A percentile compares a stretch with the other conserved stretches of the same genome.
Evolutionary conservation across 2,113 vertebrate species (phyloP).

Genomic region (Ascaphus truei): DNA sequence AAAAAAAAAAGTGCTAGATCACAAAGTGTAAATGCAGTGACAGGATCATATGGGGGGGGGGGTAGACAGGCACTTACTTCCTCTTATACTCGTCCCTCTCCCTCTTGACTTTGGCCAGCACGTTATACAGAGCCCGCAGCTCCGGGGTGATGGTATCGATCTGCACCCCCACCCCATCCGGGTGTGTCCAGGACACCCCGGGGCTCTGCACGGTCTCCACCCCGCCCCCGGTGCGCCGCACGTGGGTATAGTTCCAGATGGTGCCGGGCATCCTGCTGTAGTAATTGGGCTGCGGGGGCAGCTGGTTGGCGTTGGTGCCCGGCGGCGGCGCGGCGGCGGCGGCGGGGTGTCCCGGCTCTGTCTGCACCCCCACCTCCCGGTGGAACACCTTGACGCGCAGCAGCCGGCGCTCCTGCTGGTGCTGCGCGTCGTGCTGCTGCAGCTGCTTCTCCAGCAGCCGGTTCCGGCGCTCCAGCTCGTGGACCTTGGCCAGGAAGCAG

Average conservation of each 20-base stretch:
- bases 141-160: constrained; percentile 80
- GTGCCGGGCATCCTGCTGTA: constrained; percentile 72
- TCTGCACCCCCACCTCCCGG: constrained; percentile 76
- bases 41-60: background rate
- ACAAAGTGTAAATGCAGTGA: background rate
- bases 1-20: constrained; percentile 13
- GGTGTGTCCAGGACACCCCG: constrained; percentile 71
- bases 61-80: constrained; percentile 54
- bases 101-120: constrained; percentile 75
- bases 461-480: constrained; percentile 82
- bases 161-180: constrained; percentile 76
- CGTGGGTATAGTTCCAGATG: constrained; percentile 86
- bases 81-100: constrained; percentile 72
- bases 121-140: constrained; percentile 73
- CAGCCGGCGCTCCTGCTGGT: constrained; percentile 50
- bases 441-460: constrained; percentile 77
- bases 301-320: constrained; percentile 44
- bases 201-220: constrained; percentile 73
- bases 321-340: constrained; percentile 24
- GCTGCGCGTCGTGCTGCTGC: constrained; percentile 60
- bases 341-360: constrained; percentile 53
- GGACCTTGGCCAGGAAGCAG: constrained; percentile 85
- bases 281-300: constrained; percentile 34
- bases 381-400: constrained; percentile 63
- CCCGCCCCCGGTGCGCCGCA: constrained; percentile 71